Evolutionary conservation across 2,113 vertebrate genomes (phyloP).

Genomic region (Alaudala cheleensis): DNA sequence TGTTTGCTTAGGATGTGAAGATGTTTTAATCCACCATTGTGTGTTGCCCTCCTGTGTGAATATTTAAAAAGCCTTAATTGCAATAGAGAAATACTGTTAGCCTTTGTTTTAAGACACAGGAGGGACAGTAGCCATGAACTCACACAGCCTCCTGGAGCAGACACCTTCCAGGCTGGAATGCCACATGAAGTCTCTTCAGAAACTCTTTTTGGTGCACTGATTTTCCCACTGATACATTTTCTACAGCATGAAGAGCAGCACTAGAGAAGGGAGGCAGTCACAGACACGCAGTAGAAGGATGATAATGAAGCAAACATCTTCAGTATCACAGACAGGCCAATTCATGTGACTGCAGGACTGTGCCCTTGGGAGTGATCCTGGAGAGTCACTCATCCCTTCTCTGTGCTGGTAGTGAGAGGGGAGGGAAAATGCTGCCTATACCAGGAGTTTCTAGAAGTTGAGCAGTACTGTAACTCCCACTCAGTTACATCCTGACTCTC

Average conservation of each 20-base stretch:
- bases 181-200: not conserved
- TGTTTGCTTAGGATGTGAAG: not conserved
- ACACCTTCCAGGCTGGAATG: not conserved
- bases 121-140: not conserved
- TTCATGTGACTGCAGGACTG: not conserved
- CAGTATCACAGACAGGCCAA: rapidly evolving
- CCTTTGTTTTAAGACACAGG: not conserved
- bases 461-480: not conserved
- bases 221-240: not conserved
- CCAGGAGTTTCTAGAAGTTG: not conserved
- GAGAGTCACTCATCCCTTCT: not conserved
- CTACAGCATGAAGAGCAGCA: not conserved
- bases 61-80: not conserved
- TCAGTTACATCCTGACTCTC: not conserved
- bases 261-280: not conserved
- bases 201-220: not conserved
- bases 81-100: not conserved
- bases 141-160: rapidly evolving
- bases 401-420: not conserved
- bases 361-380: not conserved
- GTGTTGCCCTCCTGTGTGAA: not conserved
- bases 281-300: not conserved
- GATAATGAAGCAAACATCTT: not conserved
- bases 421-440: not conserved
- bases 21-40: not conserved